Evolutionary conservation across 1,140 invertebrate genomes (phyloP), one percentile per base, ranked within the genome.

Genomic region (Berghia stephanieae): DNA sequence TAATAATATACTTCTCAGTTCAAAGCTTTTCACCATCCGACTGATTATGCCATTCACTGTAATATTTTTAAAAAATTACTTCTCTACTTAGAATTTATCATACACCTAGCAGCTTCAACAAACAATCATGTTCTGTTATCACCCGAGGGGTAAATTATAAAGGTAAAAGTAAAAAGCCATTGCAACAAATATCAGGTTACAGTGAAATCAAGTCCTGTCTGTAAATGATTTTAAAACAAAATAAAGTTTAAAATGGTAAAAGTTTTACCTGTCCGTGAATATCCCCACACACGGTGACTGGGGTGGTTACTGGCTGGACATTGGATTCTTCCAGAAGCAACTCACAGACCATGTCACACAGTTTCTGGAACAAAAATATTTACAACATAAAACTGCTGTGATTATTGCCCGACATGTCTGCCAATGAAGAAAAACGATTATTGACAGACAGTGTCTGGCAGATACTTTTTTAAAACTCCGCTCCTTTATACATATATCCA

Each of bases 251-350:
- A 16, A 18, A n/a, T 52, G 16, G 46, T 52, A 52, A n/a, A n/a
- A n/a, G n/a, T n/a, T n/a, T n/a, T 78, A 89, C 87, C 87, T 99
- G 98, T 18, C 98, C 98, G 90, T 99, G 98, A 80, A 99, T 99
- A 89, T 99, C 98, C 73, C 98, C 98, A 91, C 98, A 99, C 55
- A 99, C 97, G 73, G 98, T 99, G 36, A 99, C 98, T 75, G 98
- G 98, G 60, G 97, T 96, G 89, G 99, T 97, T 18, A 99, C 97
- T 86, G 97, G 92, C 89, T 99, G 98, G 16, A 99, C 98, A 91
- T 99, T 99, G 81, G 97, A 98, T 91, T 99, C 98, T 92, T 99
- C 98, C 5, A 99, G 94, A 31, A 99, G 92, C 81, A 99, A 78
- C 98, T 92, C 88, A 83, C 87, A 88, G 10, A 89, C 88, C 83